Conservation (phyloP, 2,888 invertebrate species). For the Hemaris fuciformis region DNA sequence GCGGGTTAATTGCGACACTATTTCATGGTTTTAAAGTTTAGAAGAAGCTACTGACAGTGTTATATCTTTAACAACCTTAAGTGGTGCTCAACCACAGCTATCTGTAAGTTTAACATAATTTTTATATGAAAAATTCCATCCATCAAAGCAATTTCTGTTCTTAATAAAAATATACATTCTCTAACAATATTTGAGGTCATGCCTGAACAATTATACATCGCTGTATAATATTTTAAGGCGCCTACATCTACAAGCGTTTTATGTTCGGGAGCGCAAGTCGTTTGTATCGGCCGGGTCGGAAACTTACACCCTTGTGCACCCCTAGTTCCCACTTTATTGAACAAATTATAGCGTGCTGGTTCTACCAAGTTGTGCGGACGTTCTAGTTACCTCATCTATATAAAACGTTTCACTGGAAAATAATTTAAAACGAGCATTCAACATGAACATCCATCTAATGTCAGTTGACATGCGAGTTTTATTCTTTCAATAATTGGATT, state of each 20-base stretch:
- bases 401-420: background rate
- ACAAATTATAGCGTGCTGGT: background rate
- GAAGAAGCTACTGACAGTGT: no score
- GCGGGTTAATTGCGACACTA: no score
- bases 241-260: background rate
- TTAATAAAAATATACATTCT: background rate
- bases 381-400: background rate
- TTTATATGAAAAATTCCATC: no score
- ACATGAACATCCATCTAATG: no score
- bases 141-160: no score
- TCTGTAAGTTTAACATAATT: no score
- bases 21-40: no score
- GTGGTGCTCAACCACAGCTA: no score
- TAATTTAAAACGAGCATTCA: background rate
- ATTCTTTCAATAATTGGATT: no score
- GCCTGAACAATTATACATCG: background rate
- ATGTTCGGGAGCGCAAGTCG: background rate
- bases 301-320: background rate
- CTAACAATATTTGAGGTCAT: background rate
- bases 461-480: no score
- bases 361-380: background rate
- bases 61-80: no score
- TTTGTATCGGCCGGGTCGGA: background rate
- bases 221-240: background rate
- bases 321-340: constrained; percentile 7